phyloP scores from a whole-genome alignment of 1,140 invertebrate genomes.

The Aphaenogaster rudis region DNA sequence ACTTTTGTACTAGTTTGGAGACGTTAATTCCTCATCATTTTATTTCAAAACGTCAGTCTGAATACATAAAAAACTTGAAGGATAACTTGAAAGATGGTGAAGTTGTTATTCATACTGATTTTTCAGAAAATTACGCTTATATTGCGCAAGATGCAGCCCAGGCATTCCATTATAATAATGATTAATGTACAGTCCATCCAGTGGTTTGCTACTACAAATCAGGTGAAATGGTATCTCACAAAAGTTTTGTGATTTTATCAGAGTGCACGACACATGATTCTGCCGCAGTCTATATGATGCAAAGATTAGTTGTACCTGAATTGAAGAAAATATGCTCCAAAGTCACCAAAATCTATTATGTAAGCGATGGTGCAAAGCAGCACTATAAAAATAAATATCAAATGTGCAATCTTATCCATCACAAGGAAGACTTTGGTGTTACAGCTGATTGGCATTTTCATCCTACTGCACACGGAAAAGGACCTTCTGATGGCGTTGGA shows the following conservation, averaged over 20 bases:
- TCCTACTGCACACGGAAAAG: not conserved
- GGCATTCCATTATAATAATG: conserved; percentile 20
- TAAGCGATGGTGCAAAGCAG: not conserved
- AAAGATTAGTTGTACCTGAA: not conserved
- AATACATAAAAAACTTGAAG: not conserved
- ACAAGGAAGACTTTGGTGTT: not conserved
- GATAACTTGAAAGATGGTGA: not conserved
- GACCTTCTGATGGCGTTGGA: not conserved
- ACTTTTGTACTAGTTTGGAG: not conserved
- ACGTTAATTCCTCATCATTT: conserved; percentile 18
- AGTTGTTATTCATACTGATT: not conserved
- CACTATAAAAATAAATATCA: conserved; percentile 3
- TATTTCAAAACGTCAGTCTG: not conserved
- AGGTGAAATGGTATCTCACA: not conserved
- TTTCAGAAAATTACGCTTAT: conserved; percentile 37
- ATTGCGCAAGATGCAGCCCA: conserved; percentile 16
- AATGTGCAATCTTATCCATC: not conserved
- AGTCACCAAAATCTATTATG: not conserved
- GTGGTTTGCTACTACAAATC: not conserved
- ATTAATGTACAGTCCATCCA: not conserved
- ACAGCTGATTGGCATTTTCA: not conserved
- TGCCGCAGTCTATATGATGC: not conserved
- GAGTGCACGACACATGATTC: not conserved
- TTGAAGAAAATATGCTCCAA: not conserved
- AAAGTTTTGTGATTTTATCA: not conserved